Evolutionary conservation across 2,888 invertebrate genomes (phyloP), one percentile per base, ranked within the genome.

Genomic region (Rhopalosiphum nymphaeae): DNA sequence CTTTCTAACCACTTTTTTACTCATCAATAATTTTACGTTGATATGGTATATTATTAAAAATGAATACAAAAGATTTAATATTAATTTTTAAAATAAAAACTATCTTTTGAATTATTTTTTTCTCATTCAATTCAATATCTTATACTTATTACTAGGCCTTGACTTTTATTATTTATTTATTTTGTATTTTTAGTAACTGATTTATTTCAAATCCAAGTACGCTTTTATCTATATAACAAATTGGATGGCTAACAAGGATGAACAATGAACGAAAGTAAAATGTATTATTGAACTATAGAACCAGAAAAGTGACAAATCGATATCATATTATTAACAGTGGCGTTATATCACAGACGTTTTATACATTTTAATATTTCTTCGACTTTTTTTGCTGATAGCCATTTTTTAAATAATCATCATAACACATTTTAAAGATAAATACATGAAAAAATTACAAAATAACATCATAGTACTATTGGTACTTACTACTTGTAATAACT

Each of bases 191-290:
- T 29, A 78, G 29, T 16, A 42, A 84, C 21, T 53, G 91, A 56
- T 84, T 91, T 84, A 91, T 91, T 91, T 84, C 53, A 84, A 91
- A 36, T 46, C 25, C 29, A 36, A 84, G 29, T 84, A 16, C 13
- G 42, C 29, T 91, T 89, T 61, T 53, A 78, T 91, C 44, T 36
- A 1, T 84, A 42, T 53, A 42, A 91, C 16, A 91, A 91, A 91
- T 56, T 42, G 91, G n/a, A 56, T 56, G 13, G 10, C n/a, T 56
- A 84, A 91, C 84, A 56, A 84, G 49, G 42, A 16, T 29, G 29
- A 84, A 53, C 84, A 49, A 49, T 78, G 49, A 25, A 26, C 78
- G n/a, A 78, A 7, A 49, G 44, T 67, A 67, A 46, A 49, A 67
- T 21, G 36, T 78, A 78, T 78, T 78, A 78, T 78, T 42, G 78